phyloP scores from a whole-genome alignment of 2,113 vertebrate species.

The Otolemur garnettii region DNA sequence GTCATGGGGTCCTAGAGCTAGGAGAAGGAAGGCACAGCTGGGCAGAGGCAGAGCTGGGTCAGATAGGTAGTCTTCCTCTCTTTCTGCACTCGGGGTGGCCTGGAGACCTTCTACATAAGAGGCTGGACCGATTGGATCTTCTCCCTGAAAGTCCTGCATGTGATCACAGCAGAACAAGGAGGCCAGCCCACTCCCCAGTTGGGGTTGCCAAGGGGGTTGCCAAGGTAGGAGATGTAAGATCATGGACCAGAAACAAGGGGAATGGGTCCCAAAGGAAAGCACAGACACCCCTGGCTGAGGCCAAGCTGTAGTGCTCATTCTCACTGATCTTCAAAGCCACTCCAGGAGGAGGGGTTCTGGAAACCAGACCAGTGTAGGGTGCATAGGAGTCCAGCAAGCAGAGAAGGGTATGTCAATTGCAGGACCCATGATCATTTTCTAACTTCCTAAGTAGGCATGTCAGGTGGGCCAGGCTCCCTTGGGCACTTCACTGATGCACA shows the following conservation, averaged over 20 bases:
- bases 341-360: background rate
- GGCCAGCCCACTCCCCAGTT: too few species aligned
- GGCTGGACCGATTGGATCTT: accelerated
- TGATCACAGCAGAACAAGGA: background rate
- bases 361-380: background rate
- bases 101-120: background rate
- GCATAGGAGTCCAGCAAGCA: background rate
- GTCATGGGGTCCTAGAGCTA: too few species aligned
- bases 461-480: background rate
- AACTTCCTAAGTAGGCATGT: background rate
- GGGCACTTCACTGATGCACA: background rate
- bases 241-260: background rate
- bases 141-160: background rate
- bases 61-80: accelerated
- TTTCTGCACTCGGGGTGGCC: background rate
- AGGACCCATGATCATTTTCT: background rate
- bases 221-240: background rate
- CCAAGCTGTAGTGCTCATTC: accelerated
- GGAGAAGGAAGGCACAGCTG: background rate
- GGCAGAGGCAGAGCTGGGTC: accelerated
- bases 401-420: background rate
- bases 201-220: too few species aligned
- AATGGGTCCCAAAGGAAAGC: background rate
- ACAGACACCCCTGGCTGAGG: background rate
- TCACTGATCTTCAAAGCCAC: background rate